Base-by-base conservation (phyloP, 1,140 invertebrate genomes). In the Drosophila lacteicornis region DNA sequence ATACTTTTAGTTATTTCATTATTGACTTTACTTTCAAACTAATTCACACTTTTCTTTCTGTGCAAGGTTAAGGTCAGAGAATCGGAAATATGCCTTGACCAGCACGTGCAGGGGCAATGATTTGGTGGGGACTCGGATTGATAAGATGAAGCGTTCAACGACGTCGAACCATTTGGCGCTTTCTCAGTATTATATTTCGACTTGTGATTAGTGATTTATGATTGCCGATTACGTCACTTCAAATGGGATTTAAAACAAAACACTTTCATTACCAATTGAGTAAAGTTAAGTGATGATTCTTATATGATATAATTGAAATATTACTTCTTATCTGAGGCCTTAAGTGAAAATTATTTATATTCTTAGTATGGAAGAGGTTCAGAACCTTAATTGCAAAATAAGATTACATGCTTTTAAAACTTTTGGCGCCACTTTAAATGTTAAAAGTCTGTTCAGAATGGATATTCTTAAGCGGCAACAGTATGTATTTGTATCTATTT, bases 71-170 rank as follows among this genome's bases (percentile, higher is more conserved):
- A 78, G 38, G 43, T 36, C 22, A 65, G 8, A 46, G 49, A 33
- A 77, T 49, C 17, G 58, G 45, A 42, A 51, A 25, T 57, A 12
- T 15, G 22, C 51, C n/a, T 27, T 62, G 68, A 78, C 68, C 79
- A 79, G 79, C 60, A 55, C 51, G 47, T 51, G 67, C 45, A 67
- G 30, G 46, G 46, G 46, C 55, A 59, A 51, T 73, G 55, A 50
- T 71, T 71, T 50, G 27, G 27, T 33, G 15, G 27, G 11, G 33
- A 25, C 30, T 58, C 25, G 17, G 17, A 40, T 45, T 73, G 70
- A 73, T 73, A 73, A 73, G 68, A 42, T 30, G 25, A 13, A 25
- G 15, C 25, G 61, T 67, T 43, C 46, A 67, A 36, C 61, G 66
- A 69, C 66, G 51, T 45, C 49, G 25, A 51, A 56, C 25, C 36